A percentile compares a stretch with the other conserved stretches of the same genome.
phyloP scores from a whole-genome alignment of 2,797 vertebrate species.

The Pangasius mekongensis region DNA sequence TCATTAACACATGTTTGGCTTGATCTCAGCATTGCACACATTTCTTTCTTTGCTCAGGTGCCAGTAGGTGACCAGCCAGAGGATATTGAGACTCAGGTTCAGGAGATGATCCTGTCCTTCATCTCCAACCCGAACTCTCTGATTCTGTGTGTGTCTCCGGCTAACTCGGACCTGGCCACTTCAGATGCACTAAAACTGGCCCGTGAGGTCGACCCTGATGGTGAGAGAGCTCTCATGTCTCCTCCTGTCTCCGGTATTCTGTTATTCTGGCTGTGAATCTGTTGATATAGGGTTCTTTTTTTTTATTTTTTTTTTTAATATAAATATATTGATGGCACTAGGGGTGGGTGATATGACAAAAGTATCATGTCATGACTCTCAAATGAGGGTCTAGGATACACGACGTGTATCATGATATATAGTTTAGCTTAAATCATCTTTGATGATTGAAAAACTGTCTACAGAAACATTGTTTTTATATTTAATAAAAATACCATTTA shows the following conservation, averaged over 20 bases:
- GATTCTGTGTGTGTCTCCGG: constrained; percentile 87
- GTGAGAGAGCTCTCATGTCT: constrained; percentile 64
- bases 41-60: constrained; percentile 70
- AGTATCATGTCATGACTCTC: background rate
- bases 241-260: background rate
- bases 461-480: background rate
- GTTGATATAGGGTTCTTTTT: background rate
- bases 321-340: background rate
- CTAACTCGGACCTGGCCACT: constrained; percentile 90
- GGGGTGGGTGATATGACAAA: background rate
- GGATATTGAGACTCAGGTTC: constrained; percentile 87
- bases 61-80: constrained; percentile 91
- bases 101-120: constrained; percentile 88
- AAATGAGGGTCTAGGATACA: background rate
- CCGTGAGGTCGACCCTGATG: constrained; percentile 89
- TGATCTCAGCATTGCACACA: background rate
- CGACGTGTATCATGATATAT: background rate
- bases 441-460: background rate
- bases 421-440: background rate
- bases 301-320: too few species aligned
- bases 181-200: constrained; percentile 88
- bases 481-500: background rate
- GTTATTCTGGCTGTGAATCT: background rate
- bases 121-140: constrained; percentile 88
- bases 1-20: background rate